Evolutionary conservation across 2,888 invertebrate species (phyloP).

Genomic region (Diachrysia chrysitis): DNA sequence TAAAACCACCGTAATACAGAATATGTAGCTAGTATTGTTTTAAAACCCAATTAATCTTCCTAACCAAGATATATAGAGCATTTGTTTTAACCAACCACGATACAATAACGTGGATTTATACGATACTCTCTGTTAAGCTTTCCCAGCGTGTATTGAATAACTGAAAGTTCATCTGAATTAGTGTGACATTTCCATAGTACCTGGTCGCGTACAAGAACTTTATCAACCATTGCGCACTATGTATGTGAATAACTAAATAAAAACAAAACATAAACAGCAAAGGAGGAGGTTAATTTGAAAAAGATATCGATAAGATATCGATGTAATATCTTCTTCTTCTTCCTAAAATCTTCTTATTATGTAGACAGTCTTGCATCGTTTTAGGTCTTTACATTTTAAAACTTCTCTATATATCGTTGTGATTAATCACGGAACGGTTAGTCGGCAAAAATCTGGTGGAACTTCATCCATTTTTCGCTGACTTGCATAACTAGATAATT

Average conservation of each 20-base stretch:
- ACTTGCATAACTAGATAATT: conserved; percentile 4
- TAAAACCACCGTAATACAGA: background rate
- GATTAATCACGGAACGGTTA: background rate
- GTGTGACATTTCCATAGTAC: conserved; percentile 1
- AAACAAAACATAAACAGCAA: background rate
- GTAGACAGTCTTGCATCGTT: too few relatives aligned
- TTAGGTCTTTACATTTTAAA: background rate
- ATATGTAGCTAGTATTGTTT: conserved; percentile 6
- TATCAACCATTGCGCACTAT: background rate
- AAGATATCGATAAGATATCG: too few relatives aligned
- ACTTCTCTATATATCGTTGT: background rate
- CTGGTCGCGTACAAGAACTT: background rate
- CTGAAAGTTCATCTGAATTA: conserved; percentile 4
- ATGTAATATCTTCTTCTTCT: too few relatives aligned
- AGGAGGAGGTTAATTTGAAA: background rate
- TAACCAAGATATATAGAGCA: conserved; percentile 4
- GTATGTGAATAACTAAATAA: background rate
- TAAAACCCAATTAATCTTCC: conserved; percentile 4
- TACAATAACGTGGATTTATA: conserved; percentile 4
- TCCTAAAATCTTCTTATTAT: too few relatives aligned
- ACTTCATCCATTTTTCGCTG: conserved; percentile 1
- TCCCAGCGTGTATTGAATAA: background rate
- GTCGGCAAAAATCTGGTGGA: background rate
- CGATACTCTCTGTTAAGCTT: conserved; percentile 1
- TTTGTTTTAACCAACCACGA: conserved; percentile 4